phyloP scores from a whole-genome alignment of 2,888 invertebrate genomes.

The Tromatobia lineatoria region DNA sequence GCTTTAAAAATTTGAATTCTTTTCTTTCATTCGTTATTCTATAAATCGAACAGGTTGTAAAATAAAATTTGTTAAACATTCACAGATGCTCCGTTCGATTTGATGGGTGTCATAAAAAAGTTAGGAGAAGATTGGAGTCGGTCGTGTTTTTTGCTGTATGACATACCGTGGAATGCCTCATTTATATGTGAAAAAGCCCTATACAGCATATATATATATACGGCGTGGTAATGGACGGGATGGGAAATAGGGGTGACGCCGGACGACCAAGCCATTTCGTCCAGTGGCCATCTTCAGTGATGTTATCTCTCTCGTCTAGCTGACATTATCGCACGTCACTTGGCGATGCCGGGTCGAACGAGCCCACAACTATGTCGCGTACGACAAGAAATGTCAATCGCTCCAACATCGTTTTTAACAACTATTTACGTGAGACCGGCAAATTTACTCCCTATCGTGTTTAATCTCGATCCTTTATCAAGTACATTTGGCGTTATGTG shows the following conservation, averaged over 20 bases:
- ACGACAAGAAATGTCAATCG: background rate
- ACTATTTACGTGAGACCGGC: background rate
- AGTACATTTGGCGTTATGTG: no score
- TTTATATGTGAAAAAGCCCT: background rate
- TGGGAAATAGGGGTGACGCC: slow-evolving; percentile 29
- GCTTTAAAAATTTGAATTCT: no score
- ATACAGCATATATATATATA: background rate
- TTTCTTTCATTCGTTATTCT: no score
- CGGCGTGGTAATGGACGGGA: slow-evolving; percentile 38
- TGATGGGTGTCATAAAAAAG: no score
- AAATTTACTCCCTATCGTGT: background rate
- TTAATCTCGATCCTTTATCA: background rate
- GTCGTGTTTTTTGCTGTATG: no score
- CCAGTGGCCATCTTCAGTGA: slow-evolving; percentile 44
- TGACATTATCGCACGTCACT: slow-evolving; percentile 18
- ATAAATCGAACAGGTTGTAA: no score
- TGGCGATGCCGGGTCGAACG: background rate
- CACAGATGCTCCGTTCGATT: no score
- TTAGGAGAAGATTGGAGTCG: no score
- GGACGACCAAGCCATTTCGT: slow-evolving; percentile 47
- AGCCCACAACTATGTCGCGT: slow-evolving; percentile 4
- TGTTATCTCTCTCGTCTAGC: slow-evolving; percentile 32
- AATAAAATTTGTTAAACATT: no score
- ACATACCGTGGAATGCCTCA: no score
- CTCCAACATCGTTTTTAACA: background rate